A percentile compares a stretch with the other conserved stretches of the same genome.
These are phyloP conservation scores for Myioborus melanocephalus DNA, from an alignment of 2,797 vertebrate genomes.

Conservation along the genomic window DNA sequence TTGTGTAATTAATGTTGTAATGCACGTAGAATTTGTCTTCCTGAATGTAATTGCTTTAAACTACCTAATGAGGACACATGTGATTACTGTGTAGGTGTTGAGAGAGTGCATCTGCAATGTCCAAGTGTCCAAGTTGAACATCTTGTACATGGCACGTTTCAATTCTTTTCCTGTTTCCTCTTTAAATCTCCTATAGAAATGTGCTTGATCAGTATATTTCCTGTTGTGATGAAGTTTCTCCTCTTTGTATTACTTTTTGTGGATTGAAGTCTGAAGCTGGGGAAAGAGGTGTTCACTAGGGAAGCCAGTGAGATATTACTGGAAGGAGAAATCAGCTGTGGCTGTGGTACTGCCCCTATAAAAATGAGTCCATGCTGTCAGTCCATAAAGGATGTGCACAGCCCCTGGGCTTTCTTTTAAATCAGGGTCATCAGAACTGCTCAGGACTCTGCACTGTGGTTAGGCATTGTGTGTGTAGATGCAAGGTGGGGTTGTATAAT, in stretches of 20 bases:
- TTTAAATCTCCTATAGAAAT: neutral
- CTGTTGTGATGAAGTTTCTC: neutral
- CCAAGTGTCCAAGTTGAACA: neutral
- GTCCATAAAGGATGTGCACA: neutral
- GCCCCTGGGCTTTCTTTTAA: no score
- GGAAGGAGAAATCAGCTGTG: neutral
- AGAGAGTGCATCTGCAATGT: neutral
- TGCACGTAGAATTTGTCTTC: neutral
- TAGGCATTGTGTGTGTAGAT: neutral
- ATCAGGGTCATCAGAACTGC: neutral
- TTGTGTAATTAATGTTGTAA: constrained; percentile 1
- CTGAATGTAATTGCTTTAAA: neutral
- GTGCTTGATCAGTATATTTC: neutral
- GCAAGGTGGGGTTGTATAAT: neutral
- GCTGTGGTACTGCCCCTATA: neutral
- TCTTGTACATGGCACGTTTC: rapidly evolving
- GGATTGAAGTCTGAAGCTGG: neutral
- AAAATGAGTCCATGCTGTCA: neutral
- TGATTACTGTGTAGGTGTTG: neutral
- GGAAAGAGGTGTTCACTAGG: neutral
- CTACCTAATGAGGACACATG: neutral
- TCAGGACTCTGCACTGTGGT: neutral
- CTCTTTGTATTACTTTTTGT: neutral
- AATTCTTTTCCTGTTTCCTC: neutral
- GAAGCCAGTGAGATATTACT: neutral